Evolutionary conservation across 1,140 invertebrate genomes (phyloP).

Genomic region (Thaumetopoea pityocampa): DNA sequence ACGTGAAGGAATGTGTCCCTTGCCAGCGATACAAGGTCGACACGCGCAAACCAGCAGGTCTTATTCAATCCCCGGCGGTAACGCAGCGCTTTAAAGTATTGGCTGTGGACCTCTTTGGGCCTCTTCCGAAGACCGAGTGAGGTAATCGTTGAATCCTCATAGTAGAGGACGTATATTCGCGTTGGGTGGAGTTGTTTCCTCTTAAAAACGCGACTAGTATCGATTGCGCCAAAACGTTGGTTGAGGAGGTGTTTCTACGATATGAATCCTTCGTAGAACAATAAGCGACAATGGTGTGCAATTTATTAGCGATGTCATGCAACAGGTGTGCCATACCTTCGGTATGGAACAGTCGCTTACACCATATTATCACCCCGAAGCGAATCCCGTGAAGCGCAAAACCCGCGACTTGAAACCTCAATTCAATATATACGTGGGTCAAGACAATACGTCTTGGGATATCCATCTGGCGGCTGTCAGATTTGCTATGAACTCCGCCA

Average conservation of each 20-base stretch:
- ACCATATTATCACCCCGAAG: slow-evolving; percentile 46
- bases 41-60: slow-evolving; percentile 33
- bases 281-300: slow-evolving; percentile 6
- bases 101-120: slow-evolving; percentile 32
- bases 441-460: too few species aligned
- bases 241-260: slow-evolving; percentile 29
- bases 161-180: slow-evolving; percentile 3
- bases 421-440: too few species aligned
- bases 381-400: slow-evolving; percentile 53
- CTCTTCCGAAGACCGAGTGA: neutral
- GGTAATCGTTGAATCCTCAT: slow-evolving; percentile 6
- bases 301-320: slow-evolving; percentile 34
- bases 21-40: slow-evolving; percentile 26
- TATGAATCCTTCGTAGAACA: slow-evolving; percentile 12
- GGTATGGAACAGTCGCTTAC: slow-evolving; percentile 41
- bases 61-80: slow-evolving; percentile 30
- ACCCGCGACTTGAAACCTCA: slow-evolving; percentile 52
- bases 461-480: too few species aligned
- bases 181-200: slow-evolving; percentile 11
- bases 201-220: neutral
- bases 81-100: slow-evolving; percentile 32
- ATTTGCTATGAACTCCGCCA: slow-evolving; percentile 61
- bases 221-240: neutral
- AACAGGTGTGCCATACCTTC: slow-evolving; percentile 35
- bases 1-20: slow-evolving; percentile 20